Evolutionary conservation across 1,140 invertebrate genomes (phyloP), one percentile per base, ranked within the genome.

Genomic region (Heliconius hermathena): DNA sequence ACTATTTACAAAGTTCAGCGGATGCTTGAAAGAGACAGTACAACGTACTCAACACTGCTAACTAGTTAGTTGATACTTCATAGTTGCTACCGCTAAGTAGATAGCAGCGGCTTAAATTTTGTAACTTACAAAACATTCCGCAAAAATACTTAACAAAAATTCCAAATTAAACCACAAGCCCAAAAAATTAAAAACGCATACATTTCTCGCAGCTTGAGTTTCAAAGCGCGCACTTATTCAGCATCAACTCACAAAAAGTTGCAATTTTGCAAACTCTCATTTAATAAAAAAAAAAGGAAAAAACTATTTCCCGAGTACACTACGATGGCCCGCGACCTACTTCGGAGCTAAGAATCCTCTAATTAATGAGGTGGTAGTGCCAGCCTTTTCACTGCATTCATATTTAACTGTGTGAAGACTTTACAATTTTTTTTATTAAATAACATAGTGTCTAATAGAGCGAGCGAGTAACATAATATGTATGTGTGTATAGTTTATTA

Each of bases 291-390:
- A 71, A 71, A 72, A 60, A 66, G 60, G 57, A 29, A 66, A 72
- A 71, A 72, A 72, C 71, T 41, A 72, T 72, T 72, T 41, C 71
- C 71, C 71, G 71, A 72, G 71, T 72, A 72, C 71, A 72, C 71
- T 72, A 72, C 71, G 71, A 72, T 72, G 71, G 71, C 36, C 71
- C 71, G 76, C 80, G 80, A 81, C 80, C 80, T 81, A 81, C 77
- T 81, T 81, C 71, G 71, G 8, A 73, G 66, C 66, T 77, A 72
- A 81, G 80, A 81, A 81, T 81, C 80, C 73, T 81, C 80, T 81
- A 81, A 81, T 81, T 81, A 81, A 81, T 81, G 80, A 81, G 80
- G 76, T 81, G 75, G 77, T 36, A 49, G 80, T 81, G 80, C 80
- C 80, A 81, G 80, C 76, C 76, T 81, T 81, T 78, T 81, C 77